Percentiles rank a stretch among this genome's conserved stretches.
These are phyloP conservation scores for Molothrus ater DNA, from an alignment of 2,797 vertebrate species.

Conservation along the genomic window DNA sequence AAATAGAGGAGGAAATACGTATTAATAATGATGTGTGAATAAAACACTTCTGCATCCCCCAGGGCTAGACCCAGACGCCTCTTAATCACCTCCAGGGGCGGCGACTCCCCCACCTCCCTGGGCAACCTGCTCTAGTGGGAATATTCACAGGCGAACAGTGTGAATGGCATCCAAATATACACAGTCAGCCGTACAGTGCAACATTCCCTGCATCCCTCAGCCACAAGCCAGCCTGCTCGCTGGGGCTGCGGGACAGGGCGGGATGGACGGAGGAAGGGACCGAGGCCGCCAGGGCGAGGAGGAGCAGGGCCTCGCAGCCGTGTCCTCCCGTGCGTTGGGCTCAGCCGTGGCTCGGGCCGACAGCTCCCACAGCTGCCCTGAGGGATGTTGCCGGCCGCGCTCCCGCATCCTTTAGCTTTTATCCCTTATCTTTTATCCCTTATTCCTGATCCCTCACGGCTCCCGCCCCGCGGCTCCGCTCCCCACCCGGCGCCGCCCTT, in stretches of 20 bases:
- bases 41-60: background rate
- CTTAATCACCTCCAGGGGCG: background rate
- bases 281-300: too few species aligned
- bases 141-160: rapidly evolving
- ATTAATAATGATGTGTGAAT: background rate
- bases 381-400: rapidly evolving
- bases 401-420: too few species aligned
- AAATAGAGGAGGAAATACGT: rapidly evolving
- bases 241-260: background rate
- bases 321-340: too few species aligned
- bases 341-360: too few species aligned
- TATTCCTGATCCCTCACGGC: background rate
- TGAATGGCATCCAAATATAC: rapidly evolving
- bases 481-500: background rate
- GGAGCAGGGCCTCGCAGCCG: background rate
- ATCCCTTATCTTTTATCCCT: too few species aligned
- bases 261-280: rapidly evolving
- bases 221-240: background rate
- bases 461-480: background rate
- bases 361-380: rapidly evolving
- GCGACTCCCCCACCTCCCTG: background rate
- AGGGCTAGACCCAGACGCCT: background rate
- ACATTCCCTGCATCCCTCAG: background rate
- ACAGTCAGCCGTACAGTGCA: rapidly evolving
- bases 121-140: rapidly evolving